Evolutionary conservation across 2,888 invertebrate genomes (phyloP), one percentile per base, ranked within the genome.

Genomic region (Apamea epomidion): DNA sequence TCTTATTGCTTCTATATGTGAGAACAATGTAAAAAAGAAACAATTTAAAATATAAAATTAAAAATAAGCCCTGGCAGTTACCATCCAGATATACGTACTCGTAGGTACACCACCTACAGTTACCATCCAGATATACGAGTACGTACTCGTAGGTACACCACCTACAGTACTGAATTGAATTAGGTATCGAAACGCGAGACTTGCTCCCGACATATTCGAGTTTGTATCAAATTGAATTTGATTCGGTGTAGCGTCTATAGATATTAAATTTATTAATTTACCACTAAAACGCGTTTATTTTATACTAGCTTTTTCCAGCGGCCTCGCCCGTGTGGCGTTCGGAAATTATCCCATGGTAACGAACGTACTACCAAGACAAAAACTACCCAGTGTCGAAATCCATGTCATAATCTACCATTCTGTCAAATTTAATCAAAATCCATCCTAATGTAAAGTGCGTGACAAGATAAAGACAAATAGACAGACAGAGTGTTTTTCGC

Each of bases 141-240:
- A 32, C 0, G 12, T 48, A 48, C 48, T 14, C 12, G 29, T 16
- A 51, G 25, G 14, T 14, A 10, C n/a, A n/a, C n/a, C n/a, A n/a
- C n/a, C 5, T 18, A 70, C 8, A 29, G 29, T 5, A 64, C 25
- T n/a, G 18, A 75, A 79, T 70, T 80, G 67, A 81, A 60, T 81
- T 80, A 81, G 48, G 48, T 42, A 62, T 80, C 29, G 65, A 51
- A 29, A 67, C 58, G 48, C 25, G 58, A 25, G 48, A 0, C 58
- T 45, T n/a, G 58, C 29, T 81, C 42, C 16, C 32, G 45, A 65
- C 32, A 54, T 81, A 65, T 37, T 45, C 14, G 51, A 80, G 29
- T 45, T 74, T 42, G 42, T 45, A 45, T 21, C 42, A 65, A 58
- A 77, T 77, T 65, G 16, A 42, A 65, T 65, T 78, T 21, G 18